A percentile compares a stretch with the other conserved stretches of the same genome.
phyloP scores from a whole-genome alignment of 2,888 invertebrate genomes.

The Tridacna gigas region DNA sequence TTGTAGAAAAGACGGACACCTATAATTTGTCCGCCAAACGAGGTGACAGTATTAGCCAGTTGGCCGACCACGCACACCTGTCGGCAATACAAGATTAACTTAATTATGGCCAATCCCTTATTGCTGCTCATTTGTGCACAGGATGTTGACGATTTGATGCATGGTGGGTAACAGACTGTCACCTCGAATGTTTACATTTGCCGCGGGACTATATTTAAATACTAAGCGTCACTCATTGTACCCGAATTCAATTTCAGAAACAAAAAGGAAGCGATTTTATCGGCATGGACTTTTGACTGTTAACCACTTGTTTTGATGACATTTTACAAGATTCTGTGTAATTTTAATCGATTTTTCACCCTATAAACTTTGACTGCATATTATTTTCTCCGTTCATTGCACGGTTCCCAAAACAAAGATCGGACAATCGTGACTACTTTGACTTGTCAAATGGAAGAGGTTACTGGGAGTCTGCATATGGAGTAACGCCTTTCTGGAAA shows the following conservation, averaged over 20 bases:
- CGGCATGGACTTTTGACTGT: constrained; percentile 39
- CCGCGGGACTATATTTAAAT: constrained; percentile 58
- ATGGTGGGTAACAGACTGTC: constrained; percentile 64
- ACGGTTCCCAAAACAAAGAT: neutral
- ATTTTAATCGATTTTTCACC: constrained; percentile 37
- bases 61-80: constrained; percentile 56
- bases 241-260: constrained; percentile 43
- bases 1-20: constrained; percentile 24
- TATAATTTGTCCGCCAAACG: constrained; percentile 52
- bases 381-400: neutral
- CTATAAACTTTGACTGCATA: constrained; percentile 16
- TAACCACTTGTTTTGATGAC: constrained; percentile 38
- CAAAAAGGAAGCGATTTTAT: constrained; percentile 52
- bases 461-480: neutral
- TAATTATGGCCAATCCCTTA: constrained; percentile 52
- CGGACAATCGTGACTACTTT: neutral
- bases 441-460: neutral
- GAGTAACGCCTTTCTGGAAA: neutral
- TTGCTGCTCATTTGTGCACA: constrained; percentile 60
- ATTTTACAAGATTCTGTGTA: constrained; percentile 48
- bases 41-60: constrained; percentile 41
- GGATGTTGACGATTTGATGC: constrained; percentile 56
- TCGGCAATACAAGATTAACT: constrained; percentile 53
- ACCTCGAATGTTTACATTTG: constrained; percentile 59
- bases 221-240: constrained; percentile 31